Conservation (phyloP, 92 coral and sea anemone species). For the Virgularia gustaviana region DNA sequence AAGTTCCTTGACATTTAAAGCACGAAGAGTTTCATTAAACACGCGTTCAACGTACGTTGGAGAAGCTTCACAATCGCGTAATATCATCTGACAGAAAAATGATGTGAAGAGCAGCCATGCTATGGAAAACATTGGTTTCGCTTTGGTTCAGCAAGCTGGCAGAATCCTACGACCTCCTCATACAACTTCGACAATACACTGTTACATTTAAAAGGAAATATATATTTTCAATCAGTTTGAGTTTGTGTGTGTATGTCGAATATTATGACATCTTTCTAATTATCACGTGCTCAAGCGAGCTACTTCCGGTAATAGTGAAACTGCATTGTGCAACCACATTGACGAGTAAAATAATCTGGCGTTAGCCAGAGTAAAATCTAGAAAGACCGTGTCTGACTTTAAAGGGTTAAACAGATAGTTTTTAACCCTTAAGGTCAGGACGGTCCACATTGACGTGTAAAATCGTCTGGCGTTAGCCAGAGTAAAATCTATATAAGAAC, state of each 20-base stretch:
- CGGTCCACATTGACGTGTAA: too few species aligned
- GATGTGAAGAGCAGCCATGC: neutral
- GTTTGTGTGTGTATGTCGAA: neutral
- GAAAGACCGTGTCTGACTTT: too few species aligned
- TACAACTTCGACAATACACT: slow-evolving; percentile 11
- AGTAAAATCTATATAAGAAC: too few species aligned
- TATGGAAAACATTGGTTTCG: neutral
- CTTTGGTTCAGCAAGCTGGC: neutral
- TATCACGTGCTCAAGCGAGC: slow-evolving; percentile 28
- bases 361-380: too few species aligned
- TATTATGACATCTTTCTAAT: neutral
- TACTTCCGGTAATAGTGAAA: slow-evolving; percentile 25
- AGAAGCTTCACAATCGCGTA: slow-evolving; percentile 8
- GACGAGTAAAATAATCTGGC: too few species aligned
- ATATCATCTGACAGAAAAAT: slow-evolving; percentile 12
- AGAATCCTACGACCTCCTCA: neutral
- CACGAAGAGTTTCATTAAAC: neutral
- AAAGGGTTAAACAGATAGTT: too few species aligned
- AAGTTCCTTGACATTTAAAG: slow-evolving; percentile 24
- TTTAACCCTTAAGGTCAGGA: too few species aligned
- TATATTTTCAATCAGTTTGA: neutral
- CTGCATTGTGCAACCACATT: too few species aligned
- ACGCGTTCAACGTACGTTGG: too few species aligned
- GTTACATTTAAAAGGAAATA: neutral
- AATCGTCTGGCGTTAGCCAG: too few species aligned